These are phyloP conservation scores for Pogona vitticeps DNA, from an alignment of 2,113 vertebrate genomes.

Conservation along the genomic window DNA sequence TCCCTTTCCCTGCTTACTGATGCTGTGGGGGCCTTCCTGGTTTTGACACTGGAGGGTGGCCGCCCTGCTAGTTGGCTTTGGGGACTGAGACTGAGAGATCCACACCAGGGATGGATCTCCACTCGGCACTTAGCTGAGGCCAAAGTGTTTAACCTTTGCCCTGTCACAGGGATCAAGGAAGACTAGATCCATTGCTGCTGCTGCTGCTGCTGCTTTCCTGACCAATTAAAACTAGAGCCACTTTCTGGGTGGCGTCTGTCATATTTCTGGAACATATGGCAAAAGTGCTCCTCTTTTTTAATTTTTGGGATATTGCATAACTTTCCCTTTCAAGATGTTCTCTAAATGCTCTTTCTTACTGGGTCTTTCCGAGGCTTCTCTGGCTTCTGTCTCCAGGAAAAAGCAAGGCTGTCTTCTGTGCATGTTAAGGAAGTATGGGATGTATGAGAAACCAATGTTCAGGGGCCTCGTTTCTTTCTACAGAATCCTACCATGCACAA, in stretches of 20 bases:
- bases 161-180: not conserved
- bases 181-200: slow-evolving; percentile 2
- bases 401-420: slow-evolving; percentile 27
- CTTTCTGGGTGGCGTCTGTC: slow-evolving; percentile 31
- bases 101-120: slow-evolving; percentile 8
- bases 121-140: slow-evolving; percentile 25
- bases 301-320: slow-evolving; percentile 1
- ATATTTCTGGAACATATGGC: slow-evolving; percentile 5
- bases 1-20: slow-evolving; percentile 63
- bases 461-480: slow-evolving; percentile 1
- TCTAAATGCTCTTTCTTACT: not conserved
- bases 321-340: not conserved
- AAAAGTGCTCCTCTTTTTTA: not conserved
- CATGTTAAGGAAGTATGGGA: slow-evolving; percentile 12
- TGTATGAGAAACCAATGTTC: not conserved
- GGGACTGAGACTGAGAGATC: slow-evolving; percentile 14
- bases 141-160: slow-evolving; percentile 11
- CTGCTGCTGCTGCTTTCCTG: slow-evolving; percentile 29
- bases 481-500: slow-evolving; percentile 11
- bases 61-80: slow-evolving; percentile 15
- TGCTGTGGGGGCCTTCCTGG: slow-evolving; percentile 62
- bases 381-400: not conserved
- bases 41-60: slow-evolving; percentile 63
- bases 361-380: not conserved
- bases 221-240: slow-evolving; percentile 9